These are phyloP conservation scores for Sussaba pulchella DNA, from an alignment of 2,888 invertebrate species.

Conservation along the genomic window DNA sequence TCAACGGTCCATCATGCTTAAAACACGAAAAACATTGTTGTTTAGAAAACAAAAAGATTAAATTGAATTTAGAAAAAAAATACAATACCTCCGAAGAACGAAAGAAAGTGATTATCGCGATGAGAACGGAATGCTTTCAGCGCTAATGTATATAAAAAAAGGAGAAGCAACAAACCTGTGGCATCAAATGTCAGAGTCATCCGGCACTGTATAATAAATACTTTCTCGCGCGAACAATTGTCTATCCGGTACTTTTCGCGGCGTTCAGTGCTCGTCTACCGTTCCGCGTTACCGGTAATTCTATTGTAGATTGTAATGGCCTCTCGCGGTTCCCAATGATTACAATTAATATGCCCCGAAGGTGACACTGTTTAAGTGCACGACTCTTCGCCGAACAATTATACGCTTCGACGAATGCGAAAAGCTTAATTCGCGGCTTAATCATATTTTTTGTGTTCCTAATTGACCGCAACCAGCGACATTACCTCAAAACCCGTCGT, in stretches of 20 bases:
- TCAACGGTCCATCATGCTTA: slow-evolving; percentile 37
- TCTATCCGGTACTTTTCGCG: slow-evolving; percentile 32
- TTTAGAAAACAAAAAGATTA: not conserved
- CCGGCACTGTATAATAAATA: slow-evolving; percentile 8
- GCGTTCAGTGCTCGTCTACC: slow-evolving; percentile 17
- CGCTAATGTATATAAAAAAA: slow-evolving; percentile 16
- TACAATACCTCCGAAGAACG: no score
- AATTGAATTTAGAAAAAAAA: no score
- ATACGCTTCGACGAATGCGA: slow-evolving; percentile 8
- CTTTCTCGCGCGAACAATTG: slow-evolving; percentile 20
- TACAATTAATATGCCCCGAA: slow-evolving; percentile 51
- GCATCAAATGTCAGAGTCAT: not conserved
- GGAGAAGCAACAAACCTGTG: not conserved
- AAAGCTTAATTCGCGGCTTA: slow-evolving; percentile 14
- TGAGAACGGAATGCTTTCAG: slow-evolving; percentile 22
- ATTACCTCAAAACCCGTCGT: not conserved
- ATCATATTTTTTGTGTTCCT: not conserved
- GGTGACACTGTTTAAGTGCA: slow-evolving; percentile 51
- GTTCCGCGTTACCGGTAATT: slow-evolving; percentile 28
- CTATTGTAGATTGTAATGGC: slow-evolving; percentile 29
- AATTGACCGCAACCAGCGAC: not conserved
- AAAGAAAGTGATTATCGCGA: slow-evolving; percentile 14
- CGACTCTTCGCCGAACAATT: slow-evolving; percentile 18
- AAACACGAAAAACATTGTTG: not conserved
- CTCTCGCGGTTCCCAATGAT: slow-evolving; percentile 34